Evolutionary conservation across 2,797 vertebrate species (phyloP), one percentile per base, ranked within the genome.

Genomic region (Knipowitschia caucasica): DNA sequence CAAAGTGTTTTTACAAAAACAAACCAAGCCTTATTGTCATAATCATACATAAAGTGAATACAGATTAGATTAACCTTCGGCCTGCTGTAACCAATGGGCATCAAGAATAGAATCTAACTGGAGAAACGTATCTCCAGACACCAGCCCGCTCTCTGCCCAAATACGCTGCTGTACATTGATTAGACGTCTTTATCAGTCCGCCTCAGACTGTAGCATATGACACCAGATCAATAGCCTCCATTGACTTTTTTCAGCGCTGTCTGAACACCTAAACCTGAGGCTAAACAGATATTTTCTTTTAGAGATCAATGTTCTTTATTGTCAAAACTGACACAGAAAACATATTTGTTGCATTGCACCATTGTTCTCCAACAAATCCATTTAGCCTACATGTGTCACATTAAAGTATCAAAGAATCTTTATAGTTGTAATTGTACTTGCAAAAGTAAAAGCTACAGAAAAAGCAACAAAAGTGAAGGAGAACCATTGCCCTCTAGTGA

Each of bases 401-500:
- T n/a, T n/a, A n/a, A n/a, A n/a, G n/a, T n/a, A n/a, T n/a, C n/a
- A n/a, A n/a, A n/a, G n/a, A n/a, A n/a, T n/a, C 44, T 27, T 46
- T 46, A 4, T 9, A 46, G 15, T 17, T 20, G 14, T 34, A 23
- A 17, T 35, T 54, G 12, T 33, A 9, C 20, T 42, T 52, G n/a
- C n/a, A n/a, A n/a, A n/a, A n/a, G n/a, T n/a, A n/a, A n/a, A 42
- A 50, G 23, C 31, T 33, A 35, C 14, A 17, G 45, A 17, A 42
- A 49, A 47, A 53, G 33, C 36, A 49, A n/a, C 7, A 25, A n/a
- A 25, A 69, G 50, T 73, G 53, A 27, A 60, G 69, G 69, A 59
- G 33, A 27, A 50, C 55, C 24, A 68, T 58, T 80, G 82, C 83
- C 26, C 78, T 77, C 86, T 88, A 60, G 84, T 84, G 84, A 77